Percentiles rank a stretch among this genome's conserved stretches.
These are phyloP conservation scores for Callinectes sapidus DNA, from an alignment of 2,888 invertebrate species.

Conservation along the genomic window DNA sequence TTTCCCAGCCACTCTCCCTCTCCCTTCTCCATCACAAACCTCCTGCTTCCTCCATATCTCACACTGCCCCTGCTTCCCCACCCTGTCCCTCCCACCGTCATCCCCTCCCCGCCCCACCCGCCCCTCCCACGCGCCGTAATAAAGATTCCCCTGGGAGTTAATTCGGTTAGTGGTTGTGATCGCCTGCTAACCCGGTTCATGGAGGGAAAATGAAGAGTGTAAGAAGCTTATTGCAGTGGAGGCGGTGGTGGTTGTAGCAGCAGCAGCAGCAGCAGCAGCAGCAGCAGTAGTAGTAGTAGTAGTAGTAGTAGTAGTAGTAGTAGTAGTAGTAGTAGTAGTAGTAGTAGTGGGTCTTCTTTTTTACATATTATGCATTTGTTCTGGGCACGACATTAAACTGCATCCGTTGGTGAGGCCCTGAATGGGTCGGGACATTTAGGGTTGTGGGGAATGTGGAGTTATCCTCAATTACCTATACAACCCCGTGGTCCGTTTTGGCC, in stretches of 20 bases:
- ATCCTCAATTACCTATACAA: too few species aligned
- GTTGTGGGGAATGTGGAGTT: too few species aligned
- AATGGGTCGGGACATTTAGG: too few species aligned
- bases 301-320: neutral
- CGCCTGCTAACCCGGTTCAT: constrained; percentile 1
- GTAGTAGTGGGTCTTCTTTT: neutral
- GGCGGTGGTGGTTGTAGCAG: neutral
- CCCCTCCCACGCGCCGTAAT: neutral
- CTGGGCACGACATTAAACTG: too few species aligned
- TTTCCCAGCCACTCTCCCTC: neutral
- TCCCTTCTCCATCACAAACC: neutral
- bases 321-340: neutral
- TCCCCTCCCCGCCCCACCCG: neutral
- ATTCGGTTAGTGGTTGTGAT: neutral
- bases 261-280: neutral
- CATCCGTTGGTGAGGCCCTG: too few species aligned
- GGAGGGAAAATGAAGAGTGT: neutral
- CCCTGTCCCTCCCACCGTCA: neutral
- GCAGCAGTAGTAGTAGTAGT: neutral
- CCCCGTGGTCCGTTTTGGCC: too few species aligned
- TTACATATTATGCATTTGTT: too few species aligned
- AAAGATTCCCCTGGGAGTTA: neutral
- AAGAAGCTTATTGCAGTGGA: neutral
- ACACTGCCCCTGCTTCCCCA: neutral
- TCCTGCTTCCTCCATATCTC: neutral